Conservation (phyloP, 2,113 vertebrate species). For the Willisornis vidua region DNA sequence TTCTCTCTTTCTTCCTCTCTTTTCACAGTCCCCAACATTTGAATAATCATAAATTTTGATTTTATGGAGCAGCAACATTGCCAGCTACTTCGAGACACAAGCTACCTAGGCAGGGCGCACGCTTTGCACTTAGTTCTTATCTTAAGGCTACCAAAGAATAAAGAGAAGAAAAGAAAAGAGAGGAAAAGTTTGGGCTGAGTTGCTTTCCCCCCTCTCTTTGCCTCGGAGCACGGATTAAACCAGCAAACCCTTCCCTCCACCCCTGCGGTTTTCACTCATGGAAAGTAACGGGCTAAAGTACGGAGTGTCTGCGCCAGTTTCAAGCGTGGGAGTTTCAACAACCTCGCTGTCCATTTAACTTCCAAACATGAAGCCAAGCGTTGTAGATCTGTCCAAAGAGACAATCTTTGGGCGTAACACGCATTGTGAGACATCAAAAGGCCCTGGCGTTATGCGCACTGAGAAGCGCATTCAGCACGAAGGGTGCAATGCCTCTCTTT, state of each 20-base stretch:
- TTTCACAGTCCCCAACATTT: slow-evolving; percentile 82
- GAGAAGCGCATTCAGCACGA: slow-evolving; percentile 72
- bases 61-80: slow-evolving; percentile 76
- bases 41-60: slow-evolving; percentile 85
- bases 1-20: slow-evolving; percentile 85
- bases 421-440: slow-evolving; percentile 80
- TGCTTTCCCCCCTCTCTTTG: not conserved
- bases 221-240: slow-evolving; percentile 13
- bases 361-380: slow-evolving; percentile 81
- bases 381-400: slow-evolving; percentile 82
- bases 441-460: slow-evolving; percentile 68
- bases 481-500: slow-evolving; percentile 68
- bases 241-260: not conserved
- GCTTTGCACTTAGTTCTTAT: slow-evolving; percentile 38
- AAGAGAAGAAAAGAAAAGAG: slow-evolving; percentile 15
- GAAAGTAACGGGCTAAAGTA: slow-evolving; percentile 17
- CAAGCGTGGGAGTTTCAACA: slow-evolving; percentile 77
- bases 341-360: slow-evolving; percentile 75
- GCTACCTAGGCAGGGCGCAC: slow-evolving; percentile 56
- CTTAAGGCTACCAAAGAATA: slow-evolving; percentile 44
- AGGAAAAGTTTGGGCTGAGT: not conserved
- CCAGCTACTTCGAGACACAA: slow-evolving; percentile 53
- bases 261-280: not conserved
- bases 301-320: slow-evolving; percentile 24
- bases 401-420: slow-evolving; percentile 79